Evolutionary conservation across 1,140 invertebrate genomes (phyloP).

Genomic region (Drosophila leontia): DNA sequence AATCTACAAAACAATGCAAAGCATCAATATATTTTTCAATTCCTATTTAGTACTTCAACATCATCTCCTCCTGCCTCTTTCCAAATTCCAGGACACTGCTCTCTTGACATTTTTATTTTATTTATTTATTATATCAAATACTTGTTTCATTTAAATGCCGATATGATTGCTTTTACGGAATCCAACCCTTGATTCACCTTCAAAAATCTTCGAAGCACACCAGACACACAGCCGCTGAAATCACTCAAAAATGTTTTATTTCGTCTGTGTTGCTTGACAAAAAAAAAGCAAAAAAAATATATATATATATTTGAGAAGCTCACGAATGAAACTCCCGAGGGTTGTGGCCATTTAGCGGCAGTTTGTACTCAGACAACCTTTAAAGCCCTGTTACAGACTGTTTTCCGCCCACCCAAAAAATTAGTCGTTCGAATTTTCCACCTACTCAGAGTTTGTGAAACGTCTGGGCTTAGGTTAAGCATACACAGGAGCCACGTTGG

Average conservation of each 20-base stretch:
- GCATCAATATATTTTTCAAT: not conserved
- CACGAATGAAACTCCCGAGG: constrained; percentile 45
- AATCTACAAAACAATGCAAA: not conserved
- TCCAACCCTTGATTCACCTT: constrained; percentile 21
- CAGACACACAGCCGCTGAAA: constrained; percentile 41
- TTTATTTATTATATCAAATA: constrained; percentile 11
- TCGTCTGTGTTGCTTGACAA: constrained; percentile 14
- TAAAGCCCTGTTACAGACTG: constrained; percentile 48
- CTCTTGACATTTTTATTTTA: not conserved
- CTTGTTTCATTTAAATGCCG: constrained; percentile 14
- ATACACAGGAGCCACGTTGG: constrained; percentile 21
- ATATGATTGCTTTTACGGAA: constrained; percentile 30
- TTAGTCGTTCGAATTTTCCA: constrained; percentile 22
- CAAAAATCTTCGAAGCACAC: constrained; percentile 13
- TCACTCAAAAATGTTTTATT: constrained; percentile 67
- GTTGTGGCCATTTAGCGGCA: constrained; percentile 70
- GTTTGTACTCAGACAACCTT: constrained; percentile 68
- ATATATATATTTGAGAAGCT: constrained; percentile 8
- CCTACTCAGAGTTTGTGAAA: constrained; percentile 29
- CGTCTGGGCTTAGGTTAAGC: constrained; percentile 50
- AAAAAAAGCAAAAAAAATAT: constrained; percentile 15
- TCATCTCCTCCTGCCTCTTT: not conserved
- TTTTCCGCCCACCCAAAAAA: constrained; percentile 12
- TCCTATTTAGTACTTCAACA: not conserved
- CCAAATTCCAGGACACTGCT: not conserved